Conservation (phyloP, 2,888 invertebrate species). For the Odontocerum albicorne region DNA sequence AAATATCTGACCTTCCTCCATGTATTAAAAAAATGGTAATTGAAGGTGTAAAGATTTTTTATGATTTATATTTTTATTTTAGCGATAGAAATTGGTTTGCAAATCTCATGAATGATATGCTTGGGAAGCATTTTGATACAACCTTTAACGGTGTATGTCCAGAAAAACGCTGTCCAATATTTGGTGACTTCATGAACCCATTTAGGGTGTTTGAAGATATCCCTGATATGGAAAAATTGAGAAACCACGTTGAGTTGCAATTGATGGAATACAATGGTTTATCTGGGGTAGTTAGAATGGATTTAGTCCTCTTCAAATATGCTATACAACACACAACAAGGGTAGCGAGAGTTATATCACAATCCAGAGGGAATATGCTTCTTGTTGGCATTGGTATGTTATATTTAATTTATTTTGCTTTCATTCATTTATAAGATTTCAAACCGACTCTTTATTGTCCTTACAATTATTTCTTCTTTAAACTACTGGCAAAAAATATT, state of each 20-base stretch:
- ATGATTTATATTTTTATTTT: slow-evolving; percentile 37
- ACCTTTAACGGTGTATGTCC: slow-evolving; percentile 80
- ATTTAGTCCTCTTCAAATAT: slow-evolving; percentile 83
- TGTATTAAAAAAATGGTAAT: too few relatives aligned
- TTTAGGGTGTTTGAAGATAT: slow-evolving; percentile 80
- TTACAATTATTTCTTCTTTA: not conserved
- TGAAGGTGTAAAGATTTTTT: too few relatives aligned
- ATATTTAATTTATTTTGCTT: not conserved
- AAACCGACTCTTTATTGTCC: not conserved
- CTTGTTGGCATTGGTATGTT: slow-evolving; percentile 81
- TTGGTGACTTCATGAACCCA: slow-evolving; percentile 80
- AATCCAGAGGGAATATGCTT: slow-evolving; percentile 80
- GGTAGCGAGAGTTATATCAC: slow-evolving; percentile 81
- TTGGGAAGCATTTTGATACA: slow-evolving; percentile 78
- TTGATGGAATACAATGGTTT: slow-evolving; percentile 80
- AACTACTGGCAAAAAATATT: too few relatives aligned
- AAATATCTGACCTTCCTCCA: too few relatives aligned
- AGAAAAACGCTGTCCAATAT: slow-evolving; percentile 67
- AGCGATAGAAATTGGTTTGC: slow-evolving; percentile 80
- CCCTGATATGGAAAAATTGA: slow-evolving; percentile 56
- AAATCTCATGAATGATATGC: slow-evolving; percentile 67
- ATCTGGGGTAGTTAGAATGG: slow-evolving; percentile 77
- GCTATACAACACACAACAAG: slow-evolving; percentile 85
- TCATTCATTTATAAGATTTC: not conserved
- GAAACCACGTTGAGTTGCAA: slow-evolving; percentile 53